Base-by-base conservation (phyloP, 2,888 invertebrate species). In the Homarus gammarus region DNA sequence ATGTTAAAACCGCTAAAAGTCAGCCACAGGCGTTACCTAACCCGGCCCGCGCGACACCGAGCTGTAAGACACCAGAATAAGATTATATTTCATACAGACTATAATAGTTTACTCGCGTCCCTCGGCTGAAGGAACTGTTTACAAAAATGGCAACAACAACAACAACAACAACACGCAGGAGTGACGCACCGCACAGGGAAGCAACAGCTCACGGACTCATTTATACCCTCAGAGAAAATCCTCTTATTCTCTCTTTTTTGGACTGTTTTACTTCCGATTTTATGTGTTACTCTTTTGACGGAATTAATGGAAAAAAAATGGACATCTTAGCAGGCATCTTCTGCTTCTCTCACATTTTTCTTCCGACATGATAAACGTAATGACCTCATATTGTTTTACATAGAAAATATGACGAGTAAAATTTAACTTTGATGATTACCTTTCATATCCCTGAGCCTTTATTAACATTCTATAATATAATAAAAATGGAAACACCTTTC, bases 371-470 rank as follows among this genome's bases (percentile, higher is more conserved):
- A 56, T 18, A 18, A 18, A 56, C 3, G 0, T 5, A 56, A 18
- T 56, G 56, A 22, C 18, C 56, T 0, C 15, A 56, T 56, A 56
- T 1, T 18, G 12, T 22, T 18, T 10, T 51, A 51, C 18, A 56
- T 56, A 56, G 15, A 3, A 56, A 18, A 56, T 56, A 56, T 56
- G 18, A 49, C 49, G 15, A 49, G 1, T 49, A 49, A 8, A 49
- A 49, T 49, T 49, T 44, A 49, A 10, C 6, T 49, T 18, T 70
- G 31, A 36, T 10, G 70, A 36, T 40, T 12, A 27, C 12, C 18
- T 75, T 49, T 49, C 44, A 75, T 44, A 31, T 44, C 75, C 75
- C 44, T 27, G 44, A 49, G 75, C 75, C 75, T 75, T 75, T 22
- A 10, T 8, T 8, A 36, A 36, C 40, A 73, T 38, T 5, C 38